Evolutionary conservation across 1,140 invertebrate species (phyloP).

Genomic region (Hycleus phaleratus): DNA sequence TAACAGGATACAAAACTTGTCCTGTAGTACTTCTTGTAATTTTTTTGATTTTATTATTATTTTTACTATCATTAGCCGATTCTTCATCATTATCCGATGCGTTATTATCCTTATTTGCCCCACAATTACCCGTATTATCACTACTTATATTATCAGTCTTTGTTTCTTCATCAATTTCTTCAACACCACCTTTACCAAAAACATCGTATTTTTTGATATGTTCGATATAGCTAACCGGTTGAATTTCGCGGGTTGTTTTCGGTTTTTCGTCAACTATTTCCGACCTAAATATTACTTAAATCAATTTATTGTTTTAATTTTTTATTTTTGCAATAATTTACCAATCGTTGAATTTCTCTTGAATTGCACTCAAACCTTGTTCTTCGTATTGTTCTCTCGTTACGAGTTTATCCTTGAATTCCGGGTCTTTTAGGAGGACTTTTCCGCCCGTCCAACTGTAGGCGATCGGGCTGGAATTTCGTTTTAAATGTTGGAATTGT

Average conservation of each 20-base stretch:
- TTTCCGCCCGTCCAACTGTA: slow-evolving; percentile 87
- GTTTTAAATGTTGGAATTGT: not conserved
- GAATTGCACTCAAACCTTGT: slow-evolving; percentile 49
- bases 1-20: too few species aligned
- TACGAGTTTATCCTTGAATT: slow-evolving; percentile 65
- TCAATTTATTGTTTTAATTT: not conserved
- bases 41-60: too few species aligned
- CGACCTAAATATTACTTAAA: slow-evolving; percentile 1
- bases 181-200: slow-evolving; percentile 3
- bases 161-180: too few species aligned
- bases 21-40: too few species aligned
- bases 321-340: slow-evolving; percentile 10
- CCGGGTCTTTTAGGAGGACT: slow-evolving; percentile 61
- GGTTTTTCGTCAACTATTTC: not conserved
- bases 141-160: too few species aligned
- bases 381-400: slow-evolving; percentile 86
- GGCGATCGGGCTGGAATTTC: slow-evolving; percentile 55
- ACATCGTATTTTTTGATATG: slow-evolving; percentile 8
- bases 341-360: slow-evolving; percentile 9
- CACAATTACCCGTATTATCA: too few species aligned
- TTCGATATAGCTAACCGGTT: slow-evolving; percentile 6
- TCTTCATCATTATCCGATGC: too few species aligned
- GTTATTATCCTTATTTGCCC: too few species aligned
- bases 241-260: not conserved
- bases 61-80: too few species aligned